These are phyloP conservation scores for Exephanes ischioxanthus DNA, from an alignment of 2,888 invertebrate species.

Conservation along the genomic window DNA sequence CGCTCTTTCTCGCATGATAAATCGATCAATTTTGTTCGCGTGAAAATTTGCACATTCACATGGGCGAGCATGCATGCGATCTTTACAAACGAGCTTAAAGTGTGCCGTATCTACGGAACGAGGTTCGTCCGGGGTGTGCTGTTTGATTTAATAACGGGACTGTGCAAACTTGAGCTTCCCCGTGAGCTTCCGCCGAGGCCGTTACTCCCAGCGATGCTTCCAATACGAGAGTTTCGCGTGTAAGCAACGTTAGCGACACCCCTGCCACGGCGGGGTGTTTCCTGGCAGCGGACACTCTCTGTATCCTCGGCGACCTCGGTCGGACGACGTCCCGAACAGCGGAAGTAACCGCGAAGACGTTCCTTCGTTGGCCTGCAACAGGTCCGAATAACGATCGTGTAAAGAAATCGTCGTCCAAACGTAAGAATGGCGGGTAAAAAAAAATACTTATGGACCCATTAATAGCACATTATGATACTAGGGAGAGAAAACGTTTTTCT, in stretches of 20 bases:
- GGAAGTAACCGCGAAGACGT: conserved; percentile 87
- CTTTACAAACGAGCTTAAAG: background rate
- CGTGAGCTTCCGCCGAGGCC: conserved; percentile 54
- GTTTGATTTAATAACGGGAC: conserved; percentile 56
- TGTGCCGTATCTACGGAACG: conserved; percentile 12
- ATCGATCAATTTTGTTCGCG: background rate
- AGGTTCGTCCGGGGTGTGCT: conserved; percentile 49
- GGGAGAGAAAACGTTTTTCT: too few species aligned
- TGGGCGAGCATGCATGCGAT: background rate
- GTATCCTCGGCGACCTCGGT: conserved; percentile 72
- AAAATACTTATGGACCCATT: too few species aligned
- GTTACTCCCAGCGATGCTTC: conserved; percentile 78
- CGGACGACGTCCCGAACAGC: conserved; percentile 85
- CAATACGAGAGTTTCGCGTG: conserved; percentile 51
- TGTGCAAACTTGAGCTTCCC: conserved; percentile 53
- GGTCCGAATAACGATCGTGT: background rate
- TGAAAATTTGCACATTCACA: background rate
- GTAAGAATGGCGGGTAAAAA: background rate
- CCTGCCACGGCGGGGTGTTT: conserved; percentile 40
- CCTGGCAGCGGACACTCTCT: conserved; percentile 41
- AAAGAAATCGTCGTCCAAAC: background rate
- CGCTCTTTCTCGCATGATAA: background rate
- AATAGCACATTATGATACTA: too few species aligned
- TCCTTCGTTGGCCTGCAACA: conserved; percentile 86
- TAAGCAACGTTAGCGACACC: conserved; percentile 63